Base-by-base conservation (phyloP, 2,888 invertebrate species). In the Melinaea menophilus region DNA sequence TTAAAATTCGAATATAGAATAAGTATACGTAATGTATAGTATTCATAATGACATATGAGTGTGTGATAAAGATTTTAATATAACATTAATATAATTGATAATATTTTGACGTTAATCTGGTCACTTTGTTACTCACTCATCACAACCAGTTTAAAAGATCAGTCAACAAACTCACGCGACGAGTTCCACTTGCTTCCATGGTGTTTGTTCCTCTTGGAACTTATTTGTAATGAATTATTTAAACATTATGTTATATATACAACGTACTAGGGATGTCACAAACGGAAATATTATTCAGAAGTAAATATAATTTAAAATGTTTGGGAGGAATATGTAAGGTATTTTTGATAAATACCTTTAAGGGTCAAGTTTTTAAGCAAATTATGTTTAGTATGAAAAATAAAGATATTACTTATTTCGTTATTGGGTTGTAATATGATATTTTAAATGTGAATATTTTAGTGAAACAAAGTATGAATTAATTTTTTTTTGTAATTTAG, bases 111-210 rank as follows among this genome's bases (percentile, higher is more conserved):
- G 75, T 70, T 63, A 77, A 76, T 76, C 75, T 71, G 74, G 77
- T 75, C 79, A 77, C 75, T 78, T 75, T 73, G 79, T 88, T 86
- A 85, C 86, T n/a, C n/a, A n/a, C n/a, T n/a, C n/a, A 84, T 88
- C 88, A 88, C 81, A 87, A 86, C 86, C 84, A 83, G 86, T 84
- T 79, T 77, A 81, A 73, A 75, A 75, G 81, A 85, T 84, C 85
- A 85, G 86, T 86, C 85, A 84, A 87, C 82, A 82, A 81, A 83
- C 82, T 81, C 82, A 77, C 76, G 77, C 79, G 75, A 70, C 67
- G 61, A 62, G 62, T 59, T 65, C 58, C 58, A 64, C 58, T 65
- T 62, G 58, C 58, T 65, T 65, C 64, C 64, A 62, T 56, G 11
- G 61, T 11, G 63, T 64, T 66, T 65, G 46, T 58, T 70, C 67